These are phyloP conservation scores for Pristionchus arcanus DNA, from an alignment of 2,888 invertebrate species.

Conservation along the genomic window DNA sequence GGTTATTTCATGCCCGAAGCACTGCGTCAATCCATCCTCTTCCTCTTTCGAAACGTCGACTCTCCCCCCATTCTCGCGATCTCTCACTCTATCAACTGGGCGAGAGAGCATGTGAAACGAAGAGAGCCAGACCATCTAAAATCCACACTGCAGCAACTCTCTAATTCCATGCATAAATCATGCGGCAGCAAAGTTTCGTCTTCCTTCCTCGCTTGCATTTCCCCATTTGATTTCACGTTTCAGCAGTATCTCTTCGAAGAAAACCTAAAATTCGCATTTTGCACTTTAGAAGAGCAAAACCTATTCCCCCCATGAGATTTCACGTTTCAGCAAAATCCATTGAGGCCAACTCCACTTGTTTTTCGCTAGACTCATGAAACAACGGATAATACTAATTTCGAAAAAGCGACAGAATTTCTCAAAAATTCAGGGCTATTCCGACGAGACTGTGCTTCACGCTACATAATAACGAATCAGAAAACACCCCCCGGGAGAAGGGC, in stretches of 20 bases:
- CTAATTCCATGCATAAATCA: constrained; percentile 49
- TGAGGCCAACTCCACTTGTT: neutral
- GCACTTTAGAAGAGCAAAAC: no score
- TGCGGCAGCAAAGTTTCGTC: constrained; percentile 9
- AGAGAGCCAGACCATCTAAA: neutral
- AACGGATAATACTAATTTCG: neutral
- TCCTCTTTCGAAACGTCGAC: neutral
- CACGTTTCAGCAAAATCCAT: neutral
- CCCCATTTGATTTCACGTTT: neutral
- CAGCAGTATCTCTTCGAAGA: neutral
- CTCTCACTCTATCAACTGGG: neutral
- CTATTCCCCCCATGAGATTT: neutral
- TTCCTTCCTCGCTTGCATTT: neutral
- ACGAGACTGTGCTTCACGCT: no score
- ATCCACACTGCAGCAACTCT: constrained; percentile 3
- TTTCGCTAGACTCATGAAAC: neutral
- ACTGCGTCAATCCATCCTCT: neutral
- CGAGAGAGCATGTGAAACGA: neutral
- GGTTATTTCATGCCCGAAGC: neutral
- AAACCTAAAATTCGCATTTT: no score
- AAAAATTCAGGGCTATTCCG: neutral
- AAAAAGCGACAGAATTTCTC: neutral
- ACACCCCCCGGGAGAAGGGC: neutral
- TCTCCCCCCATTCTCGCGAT: neutral
- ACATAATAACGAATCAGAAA: neutral